These are phyloP conservation scores for Campoletis raptor DNA, from an alignment of 2,888 invertebrate species.

Conservation along the genomic window DNA sequence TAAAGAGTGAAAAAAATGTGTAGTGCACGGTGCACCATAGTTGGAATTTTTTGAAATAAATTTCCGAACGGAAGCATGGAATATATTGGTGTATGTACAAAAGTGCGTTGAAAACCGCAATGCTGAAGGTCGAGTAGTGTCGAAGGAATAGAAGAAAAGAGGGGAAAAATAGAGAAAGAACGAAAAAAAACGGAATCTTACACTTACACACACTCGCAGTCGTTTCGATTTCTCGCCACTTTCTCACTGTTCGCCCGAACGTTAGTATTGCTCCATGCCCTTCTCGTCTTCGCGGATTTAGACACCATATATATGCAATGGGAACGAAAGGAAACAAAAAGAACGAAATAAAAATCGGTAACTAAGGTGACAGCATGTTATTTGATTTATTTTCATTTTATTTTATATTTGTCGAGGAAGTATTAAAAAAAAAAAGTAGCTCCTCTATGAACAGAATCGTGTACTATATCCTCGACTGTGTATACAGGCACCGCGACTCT, in stretches of 20 bases:
- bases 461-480: background rate
- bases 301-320: background rate
- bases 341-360: background rate
- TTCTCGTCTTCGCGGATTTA: constrained; percentile 8
- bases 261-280: constrained; percentile 19
- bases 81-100: constrained; percentile 21
- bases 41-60: constrained; percentile 1
- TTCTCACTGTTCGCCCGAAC: constrained; percentile 8
- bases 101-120: constrained; percentile 50
- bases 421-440: background rate
- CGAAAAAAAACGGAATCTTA: constrained; percentile 5
- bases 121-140: constrained; percentile 36
- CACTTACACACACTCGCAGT: constrained; percentile 34
- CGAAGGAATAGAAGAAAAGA: background rate
- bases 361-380: background rate
- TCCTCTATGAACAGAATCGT: background rate
- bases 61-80: background rate
- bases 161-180: background rate
- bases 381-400: background rate
- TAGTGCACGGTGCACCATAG: constrained; percentile 19
- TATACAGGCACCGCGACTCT: background rate
- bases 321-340: background rate
- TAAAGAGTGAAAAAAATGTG: constrained; percentile 6
- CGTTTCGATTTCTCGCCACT: constrained; percentile 27
- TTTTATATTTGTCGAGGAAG: background rate